Conservation (phyloP, 2,888 invertebrate species). For the Nudaria mundana region DNA sequence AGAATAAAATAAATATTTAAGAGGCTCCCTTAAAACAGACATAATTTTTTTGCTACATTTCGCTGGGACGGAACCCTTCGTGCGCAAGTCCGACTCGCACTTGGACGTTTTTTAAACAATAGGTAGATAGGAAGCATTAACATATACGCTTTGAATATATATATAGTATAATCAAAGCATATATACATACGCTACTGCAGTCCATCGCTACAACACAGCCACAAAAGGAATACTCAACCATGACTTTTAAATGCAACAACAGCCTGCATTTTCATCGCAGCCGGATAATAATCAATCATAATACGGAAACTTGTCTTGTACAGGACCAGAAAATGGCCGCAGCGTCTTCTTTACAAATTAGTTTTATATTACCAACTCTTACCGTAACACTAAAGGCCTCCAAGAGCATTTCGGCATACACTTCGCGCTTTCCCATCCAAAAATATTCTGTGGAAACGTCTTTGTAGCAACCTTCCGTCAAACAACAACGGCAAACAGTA, state of each 20-base stretch:
- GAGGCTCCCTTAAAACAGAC: no score
- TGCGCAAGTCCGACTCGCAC: no score
- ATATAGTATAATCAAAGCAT: no score
- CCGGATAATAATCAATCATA: constrained; percentile 37
- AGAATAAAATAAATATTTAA: no score
- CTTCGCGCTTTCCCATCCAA: constrained; percentile 76
- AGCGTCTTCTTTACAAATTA: constrained; percentile 21
- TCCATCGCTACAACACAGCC: no score
- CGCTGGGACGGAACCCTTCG: no score
- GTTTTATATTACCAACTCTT: constrained; percentile 36
- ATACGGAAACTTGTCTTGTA: no score
- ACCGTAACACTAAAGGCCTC: constrained; percentile 63
- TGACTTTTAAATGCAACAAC: constrained; percentile 15
- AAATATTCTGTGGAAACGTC: constrained; percentile 77
- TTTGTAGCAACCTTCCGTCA: constrained; percentile 71
- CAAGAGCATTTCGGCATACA: constrained; percentile 69
- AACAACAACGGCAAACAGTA: constrained; percentile 71
- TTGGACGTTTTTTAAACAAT: no score
- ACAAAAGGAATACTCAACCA: constrained; percentile 17
- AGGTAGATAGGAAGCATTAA: no score
- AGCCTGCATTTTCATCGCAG: constrained; percentile 28
- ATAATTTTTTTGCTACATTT: no score
- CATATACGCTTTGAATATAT: no score
- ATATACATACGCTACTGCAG: no score
- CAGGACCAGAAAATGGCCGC: constrained; percentile 53